A percentile compares a stretch with the other conserved stretches of the same genome.
Conservation (phyloP, 2,888 invertebrate genomes). For the Didymodactylos carnosus region DNA sequence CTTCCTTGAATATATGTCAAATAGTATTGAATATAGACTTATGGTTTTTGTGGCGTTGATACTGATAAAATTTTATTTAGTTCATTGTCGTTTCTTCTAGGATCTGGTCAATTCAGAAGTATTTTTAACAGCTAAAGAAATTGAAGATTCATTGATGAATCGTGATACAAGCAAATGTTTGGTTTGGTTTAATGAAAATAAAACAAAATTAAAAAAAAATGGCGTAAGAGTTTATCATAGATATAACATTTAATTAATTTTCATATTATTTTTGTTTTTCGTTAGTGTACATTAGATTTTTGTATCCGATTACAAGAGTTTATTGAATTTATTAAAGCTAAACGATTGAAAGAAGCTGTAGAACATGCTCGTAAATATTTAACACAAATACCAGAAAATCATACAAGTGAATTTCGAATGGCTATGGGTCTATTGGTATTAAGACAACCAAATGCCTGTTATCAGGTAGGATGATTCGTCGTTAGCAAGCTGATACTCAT, state of each 20-base stretch:
- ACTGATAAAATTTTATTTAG: background rate
- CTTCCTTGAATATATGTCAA: too few species aligned
- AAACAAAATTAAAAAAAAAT: conserved; percentile 13
- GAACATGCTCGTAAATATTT: conserved; percentile 11
- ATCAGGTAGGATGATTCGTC: too few species aligned
- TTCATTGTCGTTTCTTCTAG: conserved; percentile 29
- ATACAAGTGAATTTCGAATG: conserved; percentile 5
- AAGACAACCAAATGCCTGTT: background rate
- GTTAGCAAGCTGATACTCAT: too few species aligned
- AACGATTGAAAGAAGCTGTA: conserved; percentile 6
- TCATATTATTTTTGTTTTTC: background rate
- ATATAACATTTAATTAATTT: background rate
- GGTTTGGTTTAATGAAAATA: conserved; percentile 27
- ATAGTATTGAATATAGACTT: too few species aligned
- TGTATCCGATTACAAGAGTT: conserved; percentile 10
- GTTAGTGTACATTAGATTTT: conserved; percentile 10
- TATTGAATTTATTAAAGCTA: conserved; percentile 4
- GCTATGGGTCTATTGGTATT: conserved; percentile 9
- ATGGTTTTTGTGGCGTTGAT: background rate
- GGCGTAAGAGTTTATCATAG: background rate
- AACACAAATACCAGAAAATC: background rate
- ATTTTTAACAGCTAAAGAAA: conserved; percentile 39
- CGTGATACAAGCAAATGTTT: conserved; percentile 70
- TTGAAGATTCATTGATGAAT: conserved; percentile 60
- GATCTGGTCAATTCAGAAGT: conserved; percentile 71